These are phyloP conservation scores for Phataginus tricuspis DNA, from an alignment of 2,797 vertebrate species.

Conservation along the genomic window DNA sequence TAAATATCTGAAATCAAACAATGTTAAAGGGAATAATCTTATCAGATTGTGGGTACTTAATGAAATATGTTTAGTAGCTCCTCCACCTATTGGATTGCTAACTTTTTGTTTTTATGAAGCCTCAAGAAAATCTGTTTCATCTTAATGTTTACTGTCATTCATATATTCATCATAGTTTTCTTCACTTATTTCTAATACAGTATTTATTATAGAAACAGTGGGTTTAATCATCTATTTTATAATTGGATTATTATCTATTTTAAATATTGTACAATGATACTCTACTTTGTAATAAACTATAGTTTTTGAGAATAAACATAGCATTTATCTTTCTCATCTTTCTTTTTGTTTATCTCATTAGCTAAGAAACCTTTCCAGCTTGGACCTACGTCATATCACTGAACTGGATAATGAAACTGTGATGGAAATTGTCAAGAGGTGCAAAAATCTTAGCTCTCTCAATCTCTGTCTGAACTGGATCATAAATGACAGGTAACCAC, in stretches of 20 bases:
- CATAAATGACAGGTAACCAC: conserved; percentile 96
- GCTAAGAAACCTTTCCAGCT: conserved; percentile 94
- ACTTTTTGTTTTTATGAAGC: conserved; percentile 6
- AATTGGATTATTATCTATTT: background rate
- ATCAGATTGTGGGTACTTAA: background rate
- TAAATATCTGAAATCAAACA: conserved; percentile 20
- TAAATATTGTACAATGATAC: background rate
- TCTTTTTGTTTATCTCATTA: conserved; percentile 83
- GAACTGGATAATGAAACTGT: conserved; percentile 98
- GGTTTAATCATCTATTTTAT: background rate
- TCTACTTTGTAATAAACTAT: background rate
- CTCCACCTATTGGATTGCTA: background rate
- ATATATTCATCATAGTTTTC: conserved; percentile 22
- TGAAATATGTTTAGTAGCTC: background rate
- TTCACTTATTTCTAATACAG: background rate
- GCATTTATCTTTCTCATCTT: conserved; percentile 70
- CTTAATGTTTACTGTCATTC: conserved; percentile 20
- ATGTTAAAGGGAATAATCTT: background rate
- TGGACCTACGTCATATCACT: conserved; percentile 97
- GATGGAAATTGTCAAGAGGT: conserved; percentile 98
- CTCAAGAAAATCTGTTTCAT: background rate
- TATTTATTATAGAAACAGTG: background rate
- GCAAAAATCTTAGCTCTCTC: conserved; percentile 95
- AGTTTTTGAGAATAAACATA: conserved; percentile 48
- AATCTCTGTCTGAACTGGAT: conserved; percentile 99